These are phyloP conservation scores for Microcebus lehilahytsara DNA, from an alignment of 2,113 vertebrate genomes.

Conservation along the genomic window DNA sequence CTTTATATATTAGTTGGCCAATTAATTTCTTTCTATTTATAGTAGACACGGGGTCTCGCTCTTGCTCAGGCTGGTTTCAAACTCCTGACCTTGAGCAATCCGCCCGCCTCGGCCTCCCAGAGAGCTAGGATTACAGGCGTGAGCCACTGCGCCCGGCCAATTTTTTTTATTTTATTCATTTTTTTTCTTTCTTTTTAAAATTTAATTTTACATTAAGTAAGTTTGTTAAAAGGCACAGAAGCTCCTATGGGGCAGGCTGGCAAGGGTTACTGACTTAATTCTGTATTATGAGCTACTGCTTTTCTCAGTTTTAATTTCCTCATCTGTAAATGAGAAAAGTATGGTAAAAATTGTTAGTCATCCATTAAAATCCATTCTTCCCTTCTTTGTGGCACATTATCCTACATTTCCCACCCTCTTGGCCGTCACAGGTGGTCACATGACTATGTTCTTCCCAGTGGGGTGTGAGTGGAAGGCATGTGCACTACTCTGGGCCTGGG, in stretches of 20 bases:
- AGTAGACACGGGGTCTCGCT: too few relatives aligned
- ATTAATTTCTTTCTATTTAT: too few relatives aligned
- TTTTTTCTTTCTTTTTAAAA: too few relatives aligned
- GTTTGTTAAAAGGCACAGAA: too few relatives aligned
- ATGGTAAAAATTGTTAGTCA: not conserved
- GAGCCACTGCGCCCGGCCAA: not conserved
- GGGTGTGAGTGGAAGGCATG: not conserved
- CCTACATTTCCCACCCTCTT: not conserved
- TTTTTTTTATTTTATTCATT: not conserved
- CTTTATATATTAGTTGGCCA: too few relatives aligned
- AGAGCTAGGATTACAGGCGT: too few relatives aligned
- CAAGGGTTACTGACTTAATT: not conserved
- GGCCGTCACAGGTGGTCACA: not conserved
- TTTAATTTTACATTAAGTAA: too few relatives aligned
- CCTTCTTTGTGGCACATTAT: not conserved
- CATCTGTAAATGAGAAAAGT: not conserved
- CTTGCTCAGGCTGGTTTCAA: too few relatives aligned
- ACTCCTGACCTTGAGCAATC: too few relatives aligned
- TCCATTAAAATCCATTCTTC: not conserved
- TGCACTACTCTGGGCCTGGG: not conserved
- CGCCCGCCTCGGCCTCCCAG: too few relatives aligned
- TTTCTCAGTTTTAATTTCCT: slow-evolving; percentile 16
- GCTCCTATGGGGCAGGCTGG: too few relatives aligned
- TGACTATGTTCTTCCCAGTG: not conserved
- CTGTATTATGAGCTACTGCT: not conserved